Base-by-base conservation (phyloP, 2,888 invertebrate species). In the Pemphredon lugubris region DNA sequence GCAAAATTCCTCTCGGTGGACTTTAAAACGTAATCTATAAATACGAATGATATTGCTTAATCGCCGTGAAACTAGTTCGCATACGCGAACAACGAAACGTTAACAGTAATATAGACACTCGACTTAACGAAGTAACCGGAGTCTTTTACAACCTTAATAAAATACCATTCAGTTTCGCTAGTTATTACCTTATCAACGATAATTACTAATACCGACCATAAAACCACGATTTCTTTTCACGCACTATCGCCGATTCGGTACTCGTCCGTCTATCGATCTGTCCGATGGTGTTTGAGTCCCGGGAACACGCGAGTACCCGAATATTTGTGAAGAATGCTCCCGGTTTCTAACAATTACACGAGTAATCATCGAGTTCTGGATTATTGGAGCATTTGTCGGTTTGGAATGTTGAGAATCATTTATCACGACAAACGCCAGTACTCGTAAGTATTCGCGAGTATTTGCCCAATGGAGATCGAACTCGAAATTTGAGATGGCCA, bases 221-320 rank as follows among this genome's bases (percentile, higher is more conserved):
- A 58, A 69, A 60, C 48, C 51, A 57, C 39, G 50, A 45, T 23
- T 45, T 32, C 16, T 47, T 34, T 26, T 47, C 47, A 48, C 48
- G 40, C 57, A 60, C 59, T 40, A 40, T 40, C 40, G 18, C 40
- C 40, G 40, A 40, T 16, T n/a, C 14, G 4, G 40, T 18, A 40
- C 1, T 16, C 40, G 40, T 16, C 18, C 16, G 16, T 40, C 40
- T 14, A 16, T 5, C 40, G 6, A 18, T 6, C 65, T 63, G 69
- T 51, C 69, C 6, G 55, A 71, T 57, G 53, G 69, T 61, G 61
- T 60, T 70, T 61, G 61, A 50, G 61, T 68, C 66, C 68, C 69
- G 44, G 51, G 68, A 53, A 68, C 69, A 59, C 48, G 58, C 68
- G 54, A 54, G 64, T 69, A 68, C 40, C 69, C 47, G 69, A 69